Percentiles rank a stretch among this genome's conserved stretches.
phyloP scores from a whole-genome alignment of 2,888 invertebrate genomes.

The Pedicia rivosa region DNA sequence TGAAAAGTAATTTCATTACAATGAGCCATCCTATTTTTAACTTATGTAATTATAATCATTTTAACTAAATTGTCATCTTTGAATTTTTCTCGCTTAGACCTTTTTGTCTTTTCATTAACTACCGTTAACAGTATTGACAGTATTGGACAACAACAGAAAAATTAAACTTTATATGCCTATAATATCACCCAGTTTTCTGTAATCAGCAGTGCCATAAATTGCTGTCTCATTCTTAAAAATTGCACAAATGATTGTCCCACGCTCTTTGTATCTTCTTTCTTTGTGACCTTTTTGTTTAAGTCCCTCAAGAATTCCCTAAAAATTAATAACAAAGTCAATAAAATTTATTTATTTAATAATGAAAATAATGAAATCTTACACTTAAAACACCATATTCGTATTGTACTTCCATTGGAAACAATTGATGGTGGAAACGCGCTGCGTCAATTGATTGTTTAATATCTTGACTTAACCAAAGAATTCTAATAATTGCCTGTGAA shows the following conservation, averaged over 20 bases:
- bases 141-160: too few relatives aligned
- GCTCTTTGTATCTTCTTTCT: constrained; percentile 40
- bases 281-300: constrained; percentile 51
- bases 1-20: too few relatives aligned
- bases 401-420: constrained; percentile 55
- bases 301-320: constrained; percentile 43
- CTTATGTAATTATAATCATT: too few relatives aligned
- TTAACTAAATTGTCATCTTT: too few relatives aligned
- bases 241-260: constrained; percentile 59
- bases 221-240: constrained; percentile 41
- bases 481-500: constrained; percentile 42
- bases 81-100: too few relatives aligned
- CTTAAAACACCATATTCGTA: constrained; percentile 59
- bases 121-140: too few relatives aligned
- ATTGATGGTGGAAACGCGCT: constrained; percentile 74
- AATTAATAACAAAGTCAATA: too few relatives aligned
- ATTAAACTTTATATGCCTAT: too few relatives aligned
- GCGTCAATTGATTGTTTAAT: constrained; percentile 57
- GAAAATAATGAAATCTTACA: too few relatives aligned
- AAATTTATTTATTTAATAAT: too few relatives aligned
- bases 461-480: constrained; percentile 45
- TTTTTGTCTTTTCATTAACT: too few relatives aligned
- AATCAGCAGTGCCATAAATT: constrained; percentile 65
- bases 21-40: too few relatives aligned
- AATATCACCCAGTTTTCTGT: constrained; percentile 66